Evolutionary conservation across 2,888 invertebrate genomes (phyloP), one percentile per base, ranked within the genome.

Genomic region (Tromatobia lineatoria): DNA sequence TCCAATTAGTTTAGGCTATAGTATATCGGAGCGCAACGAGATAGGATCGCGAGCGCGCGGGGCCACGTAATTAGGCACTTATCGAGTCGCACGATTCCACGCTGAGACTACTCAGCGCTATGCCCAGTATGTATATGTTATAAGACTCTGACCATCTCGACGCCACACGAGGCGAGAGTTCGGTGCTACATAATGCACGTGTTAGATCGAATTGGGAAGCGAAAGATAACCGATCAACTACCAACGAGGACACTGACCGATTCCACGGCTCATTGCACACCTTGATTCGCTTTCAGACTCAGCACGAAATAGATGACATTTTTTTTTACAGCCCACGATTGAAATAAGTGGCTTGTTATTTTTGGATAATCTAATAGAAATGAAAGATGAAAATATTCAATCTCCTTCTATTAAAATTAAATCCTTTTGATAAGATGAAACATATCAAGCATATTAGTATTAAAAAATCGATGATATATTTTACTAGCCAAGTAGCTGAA

Each of bases 51-150:
- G 89, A 88, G 88, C 85, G 70, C 64, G 77, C 77, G 74, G 64
- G 79, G 61, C 59, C 87, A 86, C 88, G 88, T 91, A 92, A 92
- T 92, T 92, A 92, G 91, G 88, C 89, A 88, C 89, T 91, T 91
- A 91, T 91, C 91, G 89, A 89, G 88, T 86, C 88, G 67, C 87
- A 82, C 85, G 81, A 87, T 80, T 85, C 73, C 69, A 54, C 64
- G 52, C 70, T 38, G 45, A 25, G 64, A 67, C 70, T 64, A 79
- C 50, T 59, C 50, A 45, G 61, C 59, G 15, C 15, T 18, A 11
- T n/a, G 11, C 50, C 23, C n/a, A 20, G 15, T 50, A 23, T 67
- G 20, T 50, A 29, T 70, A 47, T 29, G 59, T 64, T 71, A 42
- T 50, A 18, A 20, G 38, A 52, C 23, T 52, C 25, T 3, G 50